Evolutionary conservation across 2,888 invertebrate genomes (phyloP), one percentile per base, ranked within the genome.

Genomic region (Ceramica pisi): DNA sequence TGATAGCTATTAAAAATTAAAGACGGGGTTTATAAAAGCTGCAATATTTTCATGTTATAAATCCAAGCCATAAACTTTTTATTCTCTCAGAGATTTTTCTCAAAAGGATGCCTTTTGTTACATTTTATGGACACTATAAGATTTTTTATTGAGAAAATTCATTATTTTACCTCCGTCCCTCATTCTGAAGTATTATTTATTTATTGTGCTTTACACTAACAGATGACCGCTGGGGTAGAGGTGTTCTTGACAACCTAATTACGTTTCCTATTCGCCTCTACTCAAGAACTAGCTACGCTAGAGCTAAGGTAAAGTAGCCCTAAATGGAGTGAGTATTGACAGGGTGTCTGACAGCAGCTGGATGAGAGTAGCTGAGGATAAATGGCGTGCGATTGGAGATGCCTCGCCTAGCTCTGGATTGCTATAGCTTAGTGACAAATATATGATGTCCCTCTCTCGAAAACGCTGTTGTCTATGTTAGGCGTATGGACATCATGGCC

Each of bases 1-100:
- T 65, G 59, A 73, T 69, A 41, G 35, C 31, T 64, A 71, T 77
- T 73, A 81, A 81, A 83, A 81, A 76, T 78, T 85, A 79, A 84
- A 85, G 83, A 80, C 79, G 67, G 75, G 74, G 81, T 81, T 84
- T 86, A 83, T 82, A 89, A 90, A 86, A 85, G 81, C 87, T 76
- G 86, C 86, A 89, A 90, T 89, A 90, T 91, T 90, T 88, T 89
- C 86, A 86, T 84, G 73, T 86, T 88, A 89, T 89, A 89, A 90
- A 88, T 89, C 79, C 69, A 72, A 85, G 88, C 85, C 81, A 87
- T 91, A 90, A 92, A 91, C 87, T 81, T 90, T 91, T 91, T 91
- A 90, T 86, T 89, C 62, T 71, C 78, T 71, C 74, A 70, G 78
- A 75, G 78, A 86, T 85, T 86, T 86, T 89, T 88, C 85, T 81